Evolutionary conservation across 2,113 vertebrate species (phyloP), one percentile per base, ranked within the genome.

Genomic region (Triplophysa tibetana): DNA sequence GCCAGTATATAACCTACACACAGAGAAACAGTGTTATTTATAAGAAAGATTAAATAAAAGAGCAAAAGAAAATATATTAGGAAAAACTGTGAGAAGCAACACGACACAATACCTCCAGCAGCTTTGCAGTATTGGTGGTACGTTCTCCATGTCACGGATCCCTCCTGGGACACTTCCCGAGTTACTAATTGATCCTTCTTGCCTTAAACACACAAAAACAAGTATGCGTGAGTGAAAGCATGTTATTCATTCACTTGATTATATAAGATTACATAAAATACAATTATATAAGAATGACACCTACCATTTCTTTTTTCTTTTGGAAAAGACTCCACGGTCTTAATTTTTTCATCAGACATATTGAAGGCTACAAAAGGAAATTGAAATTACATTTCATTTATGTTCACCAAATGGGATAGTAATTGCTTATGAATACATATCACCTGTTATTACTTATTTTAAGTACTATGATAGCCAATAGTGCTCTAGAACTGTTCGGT

Each of bases 121-220:
- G 93, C 93, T 77, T 89, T 84, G 81, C 92, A 92, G 82, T 95
- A 95, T 0, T 74, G 70, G 10, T 92, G 89, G 70, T 94, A 95
- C 1, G 93, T 90, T 83, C 82, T 92, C 89, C 89, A 92, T 61
- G 90, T 88, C 54, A 95, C 87, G 0, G 87, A 81, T 14, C 91
- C 92, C 83, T 93, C 89, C 23, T 1, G 13, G 21, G 89, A 83
- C 1, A 68, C 23, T 43, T 94, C 90, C 2, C 85, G 60, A 74
- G 79, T 83, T 73, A 93, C 82, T 43, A 94, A 91, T 85, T 95
- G 91, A n/a, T 93, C 83, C 38, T 24, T 79, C 13, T 76, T 58
- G 70, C 68, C 85, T 48, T 2, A 41, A 23, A 23, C 38, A 41
- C 23, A 72, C 9, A 77, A 38, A 73, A 2, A 78, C 23, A 72